Evolutionary conservation across 2,797 vertebrate genomes (phyloP), one percentile per base, ranked within the genome.

Genomic region (Macroramphosus scolopax): DNA sequence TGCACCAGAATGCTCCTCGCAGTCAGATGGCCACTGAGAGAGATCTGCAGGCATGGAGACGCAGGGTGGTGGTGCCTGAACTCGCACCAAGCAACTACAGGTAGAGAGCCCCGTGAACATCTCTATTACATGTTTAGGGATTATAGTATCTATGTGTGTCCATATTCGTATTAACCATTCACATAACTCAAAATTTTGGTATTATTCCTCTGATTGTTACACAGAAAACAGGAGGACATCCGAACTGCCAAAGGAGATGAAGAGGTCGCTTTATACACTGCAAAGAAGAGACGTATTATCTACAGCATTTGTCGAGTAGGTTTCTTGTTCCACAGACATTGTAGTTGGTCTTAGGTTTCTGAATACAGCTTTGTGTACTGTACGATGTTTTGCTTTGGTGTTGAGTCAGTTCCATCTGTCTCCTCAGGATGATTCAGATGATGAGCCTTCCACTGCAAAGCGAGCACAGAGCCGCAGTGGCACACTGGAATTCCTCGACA

Each of bases 21-120:
- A 97, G 96, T 84, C 95, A 98, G 68, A 98, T 98, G 63, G 95
- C 96, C 43, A 97, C 95, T 0, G 94, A 98, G 72, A 83, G 94
- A 37, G 95, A 98, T 76, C 87, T 98, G 32, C 94, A 96, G 85
- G 95, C 95, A 30, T 98, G 95, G 94, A 93, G 91, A 8, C 89
- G 91, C 44, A 90, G 97, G 71, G 93, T 98, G 26, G 93, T 98
- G 72, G 95, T 99, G 10, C 96, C 97, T 20, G 95, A 96, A 68
- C 87, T 98, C 52, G 70, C 88, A 2, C 4, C 68, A 12, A 92
- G 90, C 75, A 56, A 73, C 39, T 91, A 93, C 81, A 93, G 92
- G 97, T 98, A 53, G 61, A 55, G 17, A 14, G 2, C 17, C 17
- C 5, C 4, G 10, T 22, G 20, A 6, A n/a, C n/a, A n/a, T n/a